Evolutionary conservation across 1,140 invertebrate species (phyloP), one percentile per base, ranked within the genome.

Genomic region (Nasonia vitripennis): DNA sequence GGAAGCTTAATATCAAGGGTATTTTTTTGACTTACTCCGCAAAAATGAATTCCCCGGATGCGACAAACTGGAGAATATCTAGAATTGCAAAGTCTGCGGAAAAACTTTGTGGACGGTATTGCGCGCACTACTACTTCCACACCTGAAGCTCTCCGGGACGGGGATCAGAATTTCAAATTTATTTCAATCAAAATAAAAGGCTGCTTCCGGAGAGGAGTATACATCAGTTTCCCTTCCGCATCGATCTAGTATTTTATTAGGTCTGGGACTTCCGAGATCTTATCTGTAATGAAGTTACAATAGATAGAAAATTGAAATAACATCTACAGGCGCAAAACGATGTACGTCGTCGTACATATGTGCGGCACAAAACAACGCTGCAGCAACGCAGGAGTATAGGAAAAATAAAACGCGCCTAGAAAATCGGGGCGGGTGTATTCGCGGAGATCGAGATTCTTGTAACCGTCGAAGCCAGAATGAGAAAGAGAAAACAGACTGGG

Each of bases 401-500:
- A 34, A 2, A 71, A 51, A 51, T 51, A 51, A 73, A 71, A 81
- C 41, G 70, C 70, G 45, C n/a, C n/a, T 34, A n/a, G 62, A 51
- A 71, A 71, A 81, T 71, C 79, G 14, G 23, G n/a, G 14, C 41
- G n/a, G 27, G 4, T 70, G 37, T 70, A 17, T 80, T 34, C 20
- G 4, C 34, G 7, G 48, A 75, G 70, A 82, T 51, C 71, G 7
- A 82, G 81, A 82, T 82, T 82, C 27, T n/a, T 75, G 27, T 51
- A 10, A 6, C 17, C 41, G n/a, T 27, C n/a, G n/a, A 71, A 70
- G 27, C 62, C 37, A 37, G 67, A 71, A 81, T 51, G 41, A 55
- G 27, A 77, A 77, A 77, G 37, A 74, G 70, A 34, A 23, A 12
- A 62, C 37, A 48, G 51, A 14, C 23, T 17, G n/a, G 1, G 73